phyloP scores from a whole-genome alignment of 2,113 vertebrate genomes.

The Cyanoderma ruficeps region DNA sequence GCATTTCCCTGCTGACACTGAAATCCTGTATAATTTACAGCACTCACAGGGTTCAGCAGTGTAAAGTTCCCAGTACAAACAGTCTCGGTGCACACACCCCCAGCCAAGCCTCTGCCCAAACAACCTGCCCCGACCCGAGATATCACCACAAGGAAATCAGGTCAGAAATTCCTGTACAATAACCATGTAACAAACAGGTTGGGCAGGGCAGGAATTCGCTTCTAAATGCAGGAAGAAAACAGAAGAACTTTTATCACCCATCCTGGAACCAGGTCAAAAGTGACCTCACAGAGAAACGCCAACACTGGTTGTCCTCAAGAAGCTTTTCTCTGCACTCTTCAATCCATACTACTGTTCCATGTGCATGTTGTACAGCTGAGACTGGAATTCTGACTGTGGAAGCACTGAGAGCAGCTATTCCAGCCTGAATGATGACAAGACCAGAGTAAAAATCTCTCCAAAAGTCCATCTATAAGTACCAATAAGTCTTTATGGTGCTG shows the following conservation, averaged over 20 bases:
- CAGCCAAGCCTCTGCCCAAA: not conserved
- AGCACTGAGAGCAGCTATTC: not conserved
- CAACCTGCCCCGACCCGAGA: accelerated
- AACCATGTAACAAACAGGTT: accelerated
- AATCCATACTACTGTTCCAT: not conserved
- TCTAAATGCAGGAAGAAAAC: not conserved
- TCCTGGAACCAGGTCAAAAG: not conserved
- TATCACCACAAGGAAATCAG: not conserved
- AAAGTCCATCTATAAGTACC: not conserved
- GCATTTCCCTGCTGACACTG: not conserved
- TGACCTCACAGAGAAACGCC: not conserved
- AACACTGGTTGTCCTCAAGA: not conserved
- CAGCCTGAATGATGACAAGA: not conserved
- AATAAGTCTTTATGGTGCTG: not conserved
- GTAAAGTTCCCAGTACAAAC: not conserved
- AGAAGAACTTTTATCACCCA: not conserved
- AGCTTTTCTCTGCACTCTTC: not conserved
- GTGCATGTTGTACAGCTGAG: not conserved
- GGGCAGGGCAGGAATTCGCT: not conserved
- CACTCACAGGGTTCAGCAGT: not conserved
- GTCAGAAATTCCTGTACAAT: not conserved
- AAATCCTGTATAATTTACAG: not conserved
- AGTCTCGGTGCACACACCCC: not conserved
- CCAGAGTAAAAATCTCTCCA: not conserved
- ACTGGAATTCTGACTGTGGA: not conserved